phyloP scores from a whole-genome alignment of 1,140 invertebrate species.

The Littorina saxatilis region DNA sequence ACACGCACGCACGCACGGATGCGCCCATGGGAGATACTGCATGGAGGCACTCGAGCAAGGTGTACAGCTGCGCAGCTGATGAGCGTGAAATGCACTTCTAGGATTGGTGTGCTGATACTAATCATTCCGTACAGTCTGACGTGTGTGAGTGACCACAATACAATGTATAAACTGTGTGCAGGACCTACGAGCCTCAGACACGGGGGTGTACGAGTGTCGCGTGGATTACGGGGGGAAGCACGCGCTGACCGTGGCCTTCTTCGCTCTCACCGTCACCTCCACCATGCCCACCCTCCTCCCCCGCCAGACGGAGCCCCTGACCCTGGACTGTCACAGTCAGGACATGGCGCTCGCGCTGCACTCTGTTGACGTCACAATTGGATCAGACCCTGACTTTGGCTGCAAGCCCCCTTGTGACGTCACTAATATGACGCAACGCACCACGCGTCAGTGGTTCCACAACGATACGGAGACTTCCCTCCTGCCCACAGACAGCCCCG shows the following conservation, averaged over 20 bases:
- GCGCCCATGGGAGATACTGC: too few relatives aligned
- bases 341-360: background rate
- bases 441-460: constrained; percentile 15
- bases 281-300: background rate
- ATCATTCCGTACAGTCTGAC: too few relatives aligned
- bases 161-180: background rate
- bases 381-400: background rate
- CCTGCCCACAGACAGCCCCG: background rate
- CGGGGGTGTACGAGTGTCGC: constrained; percentile 22
- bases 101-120: too few relatives aligned
- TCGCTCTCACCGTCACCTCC: constrained; percentile 3
- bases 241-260: background rate
- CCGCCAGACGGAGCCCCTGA: constrained; percentile 3
- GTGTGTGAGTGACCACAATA: too few relatives aligned
- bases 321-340: background rate
- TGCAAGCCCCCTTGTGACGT: background rate
- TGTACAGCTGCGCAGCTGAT: too few relatives aligned
- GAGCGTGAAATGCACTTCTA: too few relatives aligned
- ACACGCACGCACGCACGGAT: too few relatives aligned
- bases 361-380: background rate
- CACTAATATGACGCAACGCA: background rate
- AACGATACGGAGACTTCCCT: background rate
- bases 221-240: background rate
- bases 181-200: background rate
- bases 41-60: too few relatives aligned